Conservation (phyloP, 1,140 invertebrate genomes). For the Conus ventricosus region DNA sequence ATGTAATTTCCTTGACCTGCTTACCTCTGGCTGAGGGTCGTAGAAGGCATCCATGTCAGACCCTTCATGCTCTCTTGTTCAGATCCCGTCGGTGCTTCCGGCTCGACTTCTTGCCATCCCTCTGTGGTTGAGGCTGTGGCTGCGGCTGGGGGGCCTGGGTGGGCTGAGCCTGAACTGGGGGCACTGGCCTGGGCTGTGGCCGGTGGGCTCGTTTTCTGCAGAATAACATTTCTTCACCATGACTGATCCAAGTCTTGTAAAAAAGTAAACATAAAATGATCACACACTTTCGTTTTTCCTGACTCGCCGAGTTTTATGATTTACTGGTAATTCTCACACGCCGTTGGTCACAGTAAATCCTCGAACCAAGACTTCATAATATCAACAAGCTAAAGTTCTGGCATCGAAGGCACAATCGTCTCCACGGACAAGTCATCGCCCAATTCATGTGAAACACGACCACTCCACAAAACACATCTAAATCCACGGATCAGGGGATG, state of each 20-base stretch:
- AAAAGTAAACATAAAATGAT: too few species aligned
- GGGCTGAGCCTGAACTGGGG: neutral
- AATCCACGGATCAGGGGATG: too few species aligned
- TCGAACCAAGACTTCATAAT: too few species aligned
- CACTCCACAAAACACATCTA: too few species aligned
- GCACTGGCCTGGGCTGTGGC: neutral
- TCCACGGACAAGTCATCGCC: neutral
- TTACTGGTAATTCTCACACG: too few species aligned
- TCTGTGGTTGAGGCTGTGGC: constrained; percentile 10
- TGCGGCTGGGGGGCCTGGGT: neutral
- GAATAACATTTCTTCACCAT: constrained; percentile 3
- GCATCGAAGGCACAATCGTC: too few species aligned
- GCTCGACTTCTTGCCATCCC: constrained; percentile 31
- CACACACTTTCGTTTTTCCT: too few species aligned
- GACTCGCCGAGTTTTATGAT: too few species aligned
- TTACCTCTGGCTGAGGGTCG: constrained; percentile 33
- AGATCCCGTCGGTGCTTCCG: constrained; percentile 59
- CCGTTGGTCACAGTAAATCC: too few species aligned
- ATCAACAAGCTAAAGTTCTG: too few species aligned
- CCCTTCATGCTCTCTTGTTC: constrained; percentile 57
- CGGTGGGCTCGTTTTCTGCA: neutral
- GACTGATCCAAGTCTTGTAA: neutral
- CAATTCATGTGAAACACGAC: neutral
- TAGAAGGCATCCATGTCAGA: constrained; percentile 62
- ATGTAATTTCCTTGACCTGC: neutral